Conservation (phyloP, 2,113 vertebrate genomes). For the Cebidichthys violaceus region DNA sequence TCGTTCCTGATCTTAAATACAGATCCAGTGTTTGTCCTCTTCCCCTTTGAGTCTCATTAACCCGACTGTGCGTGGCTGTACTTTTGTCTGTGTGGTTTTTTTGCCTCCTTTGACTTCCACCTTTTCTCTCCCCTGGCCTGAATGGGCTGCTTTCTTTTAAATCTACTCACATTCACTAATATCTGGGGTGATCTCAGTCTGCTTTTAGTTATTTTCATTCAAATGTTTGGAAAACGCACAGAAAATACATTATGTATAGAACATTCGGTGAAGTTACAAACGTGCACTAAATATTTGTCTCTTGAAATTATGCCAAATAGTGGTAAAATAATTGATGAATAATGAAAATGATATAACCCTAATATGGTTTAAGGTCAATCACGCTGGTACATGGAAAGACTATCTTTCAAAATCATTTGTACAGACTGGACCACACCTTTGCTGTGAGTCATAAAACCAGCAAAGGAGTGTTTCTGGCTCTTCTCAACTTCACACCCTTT, state of each 20-base stretch:
- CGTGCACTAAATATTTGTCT: neutral
- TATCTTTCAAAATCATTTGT: neutral
- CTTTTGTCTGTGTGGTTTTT: conserved; percentile 55
- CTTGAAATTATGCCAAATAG: neutral
- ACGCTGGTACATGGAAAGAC: neutral
- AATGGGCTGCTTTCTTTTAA: conserved; percentile 37
- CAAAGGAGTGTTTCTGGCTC: neutral
- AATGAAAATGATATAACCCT: neutral
- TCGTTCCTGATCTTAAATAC: conserved; percentile 31
- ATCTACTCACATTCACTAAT: conserved; percentile 23
- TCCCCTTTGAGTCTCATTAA: conserved; percentile 28
- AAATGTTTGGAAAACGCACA: conserved; percentile 73
- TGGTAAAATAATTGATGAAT: neutral
- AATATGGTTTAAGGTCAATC: neutral
- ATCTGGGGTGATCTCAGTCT: conserved; percentile 1
- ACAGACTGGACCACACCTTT: conserved; percentile 2
- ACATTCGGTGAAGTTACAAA: neutral
- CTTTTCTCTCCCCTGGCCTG: conserved; percentile 63
- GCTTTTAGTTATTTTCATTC: conserved; percentile 11
- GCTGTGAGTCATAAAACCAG: conserved; percentile 32
- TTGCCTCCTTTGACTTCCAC: conserved; percentile 81
- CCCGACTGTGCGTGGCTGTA: conserved; percentile 32
- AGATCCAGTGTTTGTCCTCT: conserved; percentile 35
- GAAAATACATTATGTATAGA: neutral
- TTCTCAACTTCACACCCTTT: neutral